phyloP scores from a whole-genome alignment of 2,113 vertebrate species.

The Myotis yumanensis region DNA sequence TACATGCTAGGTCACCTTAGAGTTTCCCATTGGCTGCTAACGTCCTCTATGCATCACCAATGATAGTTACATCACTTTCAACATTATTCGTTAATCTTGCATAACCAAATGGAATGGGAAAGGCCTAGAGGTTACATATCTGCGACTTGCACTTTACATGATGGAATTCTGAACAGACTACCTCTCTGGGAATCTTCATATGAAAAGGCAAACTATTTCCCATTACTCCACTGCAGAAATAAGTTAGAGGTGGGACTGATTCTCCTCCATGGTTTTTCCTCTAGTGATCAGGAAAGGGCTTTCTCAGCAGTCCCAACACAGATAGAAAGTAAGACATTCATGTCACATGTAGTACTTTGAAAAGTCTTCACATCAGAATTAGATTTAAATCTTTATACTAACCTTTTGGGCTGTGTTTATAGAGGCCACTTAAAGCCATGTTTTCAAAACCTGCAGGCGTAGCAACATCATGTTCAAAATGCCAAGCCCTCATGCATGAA shows the following conservation, averaged over 20 bases:
- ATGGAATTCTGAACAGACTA: neutral
- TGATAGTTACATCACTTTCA: neutral
- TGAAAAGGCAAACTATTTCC: neutral
- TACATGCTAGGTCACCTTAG: neutral
- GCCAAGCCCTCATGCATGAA: neutral
- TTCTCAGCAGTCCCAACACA: neutral
- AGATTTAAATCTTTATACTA: neutral
- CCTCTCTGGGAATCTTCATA: constrained; percentile 31
- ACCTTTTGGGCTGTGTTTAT: neutral
- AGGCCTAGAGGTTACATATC: neutral
- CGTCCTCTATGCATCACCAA: neutral
- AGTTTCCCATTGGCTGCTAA: neutral
- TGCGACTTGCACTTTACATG: neutral
- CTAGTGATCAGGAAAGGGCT: neutral
- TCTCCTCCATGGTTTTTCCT: neutral
- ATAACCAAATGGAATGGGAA: neutral
- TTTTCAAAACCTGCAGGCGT: neutral
- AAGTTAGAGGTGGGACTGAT: neutral
- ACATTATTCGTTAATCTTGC: neutral
- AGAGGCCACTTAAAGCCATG: neutral
- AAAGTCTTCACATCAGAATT: neutral
- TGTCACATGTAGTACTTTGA: neutral
- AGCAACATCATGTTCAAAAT: neutral
- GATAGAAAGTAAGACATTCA: neutral
- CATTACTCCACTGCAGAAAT: neutral